Conservation (phyloP, 2,113 vertebrate species). For the Herpailurus yagouaroundi region DNA sequence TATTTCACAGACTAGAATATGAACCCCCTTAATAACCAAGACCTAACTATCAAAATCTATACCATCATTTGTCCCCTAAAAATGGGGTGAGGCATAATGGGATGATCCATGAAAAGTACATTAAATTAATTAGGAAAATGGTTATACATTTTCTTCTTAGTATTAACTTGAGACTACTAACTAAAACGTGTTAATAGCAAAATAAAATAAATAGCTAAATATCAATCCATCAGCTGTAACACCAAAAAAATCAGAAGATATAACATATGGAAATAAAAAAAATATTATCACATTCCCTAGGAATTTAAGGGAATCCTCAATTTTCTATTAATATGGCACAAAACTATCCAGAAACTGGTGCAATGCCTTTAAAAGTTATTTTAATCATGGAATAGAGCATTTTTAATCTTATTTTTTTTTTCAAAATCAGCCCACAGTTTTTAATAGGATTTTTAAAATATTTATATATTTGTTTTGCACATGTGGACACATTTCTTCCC, state of each 20-base stretch:
- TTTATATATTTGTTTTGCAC: neutral
- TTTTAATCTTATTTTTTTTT: neutral
- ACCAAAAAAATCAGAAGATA: neutral
- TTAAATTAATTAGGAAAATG: neutral
- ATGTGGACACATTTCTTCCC: neutral
- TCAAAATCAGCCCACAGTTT: neutral
- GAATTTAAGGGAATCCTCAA: neutral
- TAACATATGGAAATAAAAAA: constrained; percentile 1
- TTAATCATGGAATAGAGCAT: neutral
- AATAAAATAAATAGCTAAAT: neutral
- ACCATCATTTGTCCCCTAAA: neutral
- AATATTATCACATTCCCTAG: neutral
- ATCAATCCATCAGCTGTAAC: neutral
- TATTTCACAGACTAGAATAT: neutral
- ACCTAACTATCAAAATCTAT: neutral
- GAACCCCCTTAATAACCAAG: neutral
- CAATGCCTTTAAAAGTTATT: neutral
- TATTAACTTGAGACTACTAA: neutral
- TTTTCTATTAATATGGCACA: neutral
- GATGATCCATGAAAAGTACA: neutral
- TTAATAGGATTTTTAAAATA: neutral
- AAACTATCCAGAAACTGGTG: neutral
- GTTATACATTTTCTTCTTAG: constrained; percentile 13
- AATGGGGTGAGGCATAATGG: neutral
- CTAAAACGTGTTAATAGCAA: neutral